Evolutionary conservation across 2,113 vertebrate genomes (phyloP).

Genomic region (Malaclemys terrapin): DNA sequence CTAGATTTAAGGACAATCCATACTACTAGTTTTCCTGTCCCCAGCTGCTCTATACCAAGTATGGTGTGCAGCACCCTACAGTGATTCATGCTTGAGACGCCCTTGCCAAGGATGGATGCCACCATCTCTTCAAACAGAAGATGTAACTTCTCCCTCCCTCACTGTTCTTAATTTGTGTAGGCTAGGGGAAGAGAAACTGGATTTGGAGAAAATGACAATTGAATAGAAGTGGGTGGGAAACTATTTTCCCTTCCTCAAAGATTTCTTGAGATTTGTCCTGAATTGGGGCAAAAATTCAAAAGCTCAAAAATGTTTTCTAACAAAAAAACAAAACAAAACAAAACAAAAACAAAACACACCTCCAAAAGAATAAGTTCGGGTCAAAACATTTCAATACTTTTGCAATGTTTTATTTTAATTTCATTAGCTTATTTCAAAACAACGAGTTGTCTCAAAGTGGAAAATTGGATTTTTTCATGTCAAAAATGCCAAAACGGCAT

Average conservation of each 20-base stretch:
- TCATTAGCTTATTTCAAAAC: conserved; percentile 36
- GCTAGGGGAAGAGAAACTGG: background rate
- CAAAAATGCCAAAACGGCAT: background rate
- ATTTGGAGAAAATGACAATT: background rate
- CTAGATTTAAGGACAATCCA: background rate
- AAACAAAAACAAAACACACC: too few relatives aligned
- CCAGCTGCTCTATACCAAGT: background rate
- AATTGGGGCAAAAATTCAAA: conserved; percentile 13
- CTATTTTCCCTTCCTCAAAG: background rate
- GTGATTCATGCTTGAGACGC: background rate
- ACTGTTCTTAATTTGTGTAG: background rate
- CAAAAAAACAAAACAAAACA: too few relatives aligned
- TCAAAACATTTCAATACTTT: background rate
- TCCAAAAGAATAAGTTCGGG: background rate
- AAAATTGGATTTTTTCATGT: background rate
- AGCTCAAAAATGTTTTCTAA: conserved; percentile 8
- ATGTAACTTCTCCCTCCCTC: background rate
- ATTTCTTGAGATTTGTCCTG: background rate
- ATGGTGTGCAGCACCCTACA: background rate
- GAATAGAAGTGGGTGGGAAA: background rate
- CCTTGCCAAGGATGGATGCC: background rate
- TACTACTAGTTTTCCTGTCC: background rate
- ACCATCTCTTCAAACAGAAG: background rate
- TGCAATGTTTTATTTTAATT: background rate
- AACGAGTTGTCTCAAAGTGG: conserved; percentile 1